Conservation (phyloP, 1,140 invertebrate genomes). For the Parapsyche elsis region DNA sequence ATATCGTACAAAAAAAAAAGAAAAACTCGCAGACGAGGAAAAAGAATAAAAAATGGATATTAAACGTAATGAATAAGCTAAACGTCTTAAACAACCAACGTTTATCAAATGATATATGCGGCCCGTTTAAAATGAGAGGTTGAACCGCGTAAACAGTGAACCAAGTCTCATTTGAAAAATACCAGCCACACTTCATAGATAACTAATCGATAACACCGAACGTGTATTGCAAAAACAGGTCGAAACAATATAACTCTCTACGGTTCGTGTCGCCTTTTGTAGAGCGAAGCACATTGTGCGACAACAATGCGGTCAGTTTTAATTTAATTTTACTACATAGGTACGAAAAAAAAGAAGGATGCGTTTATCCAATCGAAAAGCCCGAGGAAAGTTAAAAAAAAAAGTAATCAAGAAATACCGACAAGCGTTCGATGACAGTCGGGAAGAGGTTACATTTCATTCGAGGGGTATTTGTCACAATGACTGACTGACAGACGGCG, state of each 20-base stretch:
- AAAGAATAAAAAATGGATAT: slow-evolving; percentile 7
- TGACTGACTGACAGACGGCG: slow-evolving; percentile 17
- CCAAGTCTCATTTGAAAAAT: no score
- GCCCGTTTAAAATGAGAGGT: no score
- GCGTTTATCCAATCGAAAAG: background rate
- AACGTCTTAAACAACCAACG: slow-evolving; percentile 14
- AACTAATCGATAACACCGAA: no score
- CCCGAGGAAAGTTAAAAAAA: background rate
- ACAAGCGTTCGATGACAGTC: background rate
- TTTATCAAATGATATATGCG: slow-evolving; percentile 10
- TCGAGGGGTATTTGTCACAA: slow-evolving; percentile 13
- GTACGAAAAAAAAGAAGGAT: background rate
- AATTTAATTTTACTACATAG: no score
- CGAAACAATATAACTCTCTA: no score
- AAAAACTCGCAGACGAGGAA: background rate
- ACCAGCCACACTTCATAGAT: no score
- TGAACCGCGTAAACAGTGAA: no score
- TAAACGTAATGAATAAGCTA: slow-evolving; percentile 23
- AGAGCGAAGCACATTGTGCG: no score
- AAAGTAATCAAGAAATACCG: background rate
- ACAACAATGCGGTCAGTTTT: no score
- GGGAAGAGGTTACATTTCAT: slow-evolving; percentile 1
- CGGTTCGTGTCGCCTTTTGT: no score
- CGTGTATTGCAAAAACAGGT: no score
- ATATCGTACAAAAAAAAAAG: background rate